These are phyloP conservation scores for Marronus borbonicus DNA, from an alignment of 2,888 invertebrate species.

Conservation along the genomic window DNA sequence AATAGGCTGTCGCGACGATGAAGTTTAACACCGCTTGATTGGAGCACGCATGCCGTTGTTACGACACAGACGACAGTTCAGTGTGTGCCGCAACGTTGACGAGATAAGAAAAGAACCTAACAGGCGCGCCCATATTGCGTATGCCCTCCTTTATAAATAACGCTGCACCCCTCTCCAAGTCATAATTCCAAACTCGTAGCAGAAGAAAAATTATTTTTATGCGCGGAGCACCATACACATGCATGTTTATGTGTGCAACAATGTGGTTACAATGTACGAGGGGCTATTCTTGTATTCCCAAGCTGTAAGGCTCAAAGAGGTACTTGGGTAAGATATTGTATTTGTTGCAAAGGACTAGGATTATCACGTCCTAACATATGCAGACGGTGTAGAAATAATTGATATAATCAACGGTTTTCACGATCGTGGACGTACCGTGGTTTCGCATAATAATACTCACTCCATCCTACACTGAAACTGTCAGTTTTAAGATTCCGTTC, in stretches of 20 bases:
- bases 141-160: slow-evolving; percentile 40
- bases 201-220: slow-evolving; percentile 2
- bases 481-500: no score
- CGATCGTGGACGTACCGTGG: no score
- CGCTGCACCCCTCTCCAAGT: slow-evolving; percentile 37
- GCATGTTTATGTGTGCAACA: not conserved
- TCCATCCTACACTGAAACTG: no score
- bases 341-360: no score
- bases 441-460: no score
- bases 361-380: no score
- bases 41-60: slow-evolving; percentile 2
- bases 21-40: not conserved
- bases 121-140: slow-evolving; percentile 46
- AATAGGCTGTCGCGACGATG: slow-evolving; percentile 1
- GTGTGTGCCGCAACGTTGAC: slow-evolving; percentile 1
- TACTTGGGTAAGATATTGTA: no score
- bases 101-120: slow-evolving; percentile 37
- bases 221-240: not conserved
- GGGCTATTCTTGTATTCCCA: not conserved
- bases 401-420: no score
- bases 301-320: no score
- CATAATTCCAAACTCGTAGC: slow-evolving; percentile 27
- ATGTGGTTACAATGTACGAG: not conserved
- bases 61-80: not conserved
- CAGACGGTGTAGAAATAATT: no score